Base-by-base conservation (phyloP, 23 tunicate species). In the Styela clava region DNA sequence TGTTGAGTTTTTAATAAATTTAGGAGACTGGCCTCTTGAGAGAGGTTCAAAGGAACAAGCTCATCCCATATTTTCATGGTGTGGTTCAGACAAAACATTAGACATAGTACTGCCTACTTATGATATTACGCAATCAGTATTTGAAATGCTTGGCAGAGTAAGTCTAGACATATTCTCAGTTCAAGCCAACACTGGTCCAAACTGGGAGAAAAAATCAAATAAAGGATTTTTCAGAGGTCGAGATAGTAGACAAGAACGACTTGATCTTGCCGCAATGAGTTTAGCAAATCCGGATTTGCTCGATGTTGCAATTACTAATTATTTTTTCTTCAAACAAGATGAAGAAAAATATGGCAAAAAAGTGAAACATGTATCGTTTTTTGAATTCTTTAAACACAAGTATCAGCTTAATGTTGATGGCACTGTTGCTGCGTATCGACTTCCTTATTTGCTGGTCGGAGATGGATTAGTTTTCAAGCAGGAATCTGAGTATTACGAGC, bases 11-110 rank as follows among this genome's bases (percentile, higher is more conserved):
- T 81, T 88, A 27, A 82, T 88, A 73, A 96, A 96, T 83, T 84
- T 96, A 1, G 99, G 99, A 1, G 99, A 96, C 37, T 96, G 99
- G 99, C 99, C 99, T 12, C 69, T 96, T 62, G 97, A 87, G 51
- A 74, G 86, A 27, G 82, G 68, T 21, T n/a, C 79, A 23, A 82
- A 81, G 30, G 87, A 81, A 2, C 73, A 95, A 36, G 92, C 96
- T 24, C 77, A 87, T 2, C 99, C 99, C 25, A 83, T 96, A 26
- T 69, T 96, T 62, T 91, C 97, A 26, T 96, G 99, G 99, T 96
- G 99, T 78, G 99, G 99, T 19, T 91, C 97, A 2, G 78, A 91
- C 16, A 32, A 35, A 16, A 79, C 93, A 36, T 63, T 36, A 34
- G 99, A 96, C 79, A 91, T 96, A 64, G 82, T 91, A 28, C 52